phyloP scores from a whole-genome alignment of 2,888 invertebrate genomes.

The Patella ulyssiponensis region DNA sequence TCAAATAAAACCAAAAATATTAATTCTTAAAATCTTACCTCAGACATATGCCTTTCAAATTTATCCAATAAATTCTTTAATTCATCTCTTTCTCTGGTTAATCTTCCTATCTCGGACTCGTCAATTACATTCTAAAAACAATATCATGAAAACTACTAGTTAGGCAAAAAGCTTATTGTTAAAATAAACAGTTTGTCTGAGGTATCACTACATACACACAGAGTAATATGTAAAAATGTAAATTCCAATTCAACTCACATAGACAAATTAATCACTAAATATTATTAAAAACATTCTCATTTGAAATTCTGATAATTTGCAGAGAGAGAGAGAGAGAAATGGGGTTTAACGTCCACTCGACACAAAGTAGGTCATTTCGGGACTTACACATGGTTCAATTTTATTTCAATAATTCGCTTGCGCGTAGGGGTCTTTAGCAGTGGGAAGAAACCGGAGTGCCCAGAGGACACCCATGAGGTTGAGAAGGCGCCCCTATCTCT shows the following conservation, averaged over 20 bases:
- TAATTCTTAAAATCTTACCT: conserved; percentile 57
- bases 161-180: neutral
- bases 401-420: no score
- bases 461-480: no score
- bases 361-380: no score
- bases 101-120: conserved; percentile 61
- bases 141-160: neutral
- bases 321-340: no score
- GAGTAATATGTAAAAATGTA: neutral
- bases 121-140: conserved; percentile 52
- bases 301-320: no score
- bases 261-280: neutral
- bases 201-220: neutral
- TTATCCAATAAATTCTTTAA: conserved; percentile 71
- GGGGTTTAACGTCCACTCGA: no score
- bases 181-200: neutral
- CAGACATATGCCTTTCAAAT: conserved; percentile 72
- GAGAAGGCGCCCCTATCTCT: no score
- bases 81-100: conserved; percentile 70
- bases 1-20: no score
- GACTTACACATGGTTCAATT: no score
- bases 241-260: neutral
- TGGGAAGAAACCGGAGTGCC: no score
- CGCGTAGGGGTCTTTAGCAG: no score
- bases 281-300: no score